phyloP scores from a whole-genome alignment of 2,888 invertebrate genomes.

The Troides oblongomaculatus region DNA sequence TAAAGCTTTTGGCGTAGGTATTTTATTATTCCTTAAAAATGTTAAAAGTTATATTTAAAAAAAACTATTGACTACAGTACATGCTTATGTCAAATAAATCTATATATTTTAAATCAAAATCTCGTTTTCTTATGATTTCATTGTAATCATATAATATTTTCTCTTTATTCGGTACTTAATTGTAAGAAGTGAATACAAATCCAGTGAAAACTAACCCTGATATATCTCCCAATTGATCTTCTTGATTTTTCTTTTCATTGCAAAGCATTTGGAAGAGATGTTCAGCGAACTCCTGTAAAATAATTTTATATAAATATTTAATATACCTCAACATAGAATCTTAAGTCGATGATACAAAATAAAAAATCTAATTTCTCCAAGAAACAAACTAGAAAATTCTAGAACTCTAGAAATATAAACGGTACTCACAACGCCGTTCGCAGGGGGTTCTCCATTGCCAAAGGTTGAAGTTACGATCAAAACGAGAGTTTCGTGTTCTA shows the following conservation, averaged over 20 bases:
- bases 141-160: neutral
- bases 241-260: constrained; percentile 55
- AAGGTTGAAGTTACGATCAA: constrained; percentile 96
- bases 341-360: neutral
- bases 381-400: neutral
- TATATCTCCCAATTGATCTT: constrained; percentile 47
- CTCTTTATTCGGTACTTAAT: neutral
- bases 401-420: constrained; percentile 8
- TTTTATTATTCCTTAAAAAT: constrained; percentile 78
- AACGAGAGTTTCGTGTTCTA: constrained; percentile 95
- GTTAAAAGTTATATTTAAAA: neutral
- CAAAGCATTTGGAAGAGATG: constrained; percentile 65
- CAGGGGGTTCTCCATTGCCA: constrained; percentile 98
- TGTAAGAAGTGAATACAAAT: neutral
- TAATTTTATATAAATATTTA: neutral
- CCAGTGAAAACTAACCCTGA: constrained; percentile 35
- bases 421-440: constrained; percentile 91
- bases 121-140: too few relatives aligned
- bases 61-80: neutral
- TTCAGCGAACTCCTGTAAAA: constrained; percentile 62
- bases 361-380: neutral
- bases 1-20: constrained; percentile 91
- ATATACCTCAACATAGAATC: neutral
- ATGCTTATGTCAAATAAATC: too few relatives aligned
- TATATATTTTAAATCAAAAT: too few relatives aligned